These are phyloP conservation scores for Actinia equina DNA, from an alignment of 64 coral and sea anemone genomes.

Conservation along the genomic window DNA sequence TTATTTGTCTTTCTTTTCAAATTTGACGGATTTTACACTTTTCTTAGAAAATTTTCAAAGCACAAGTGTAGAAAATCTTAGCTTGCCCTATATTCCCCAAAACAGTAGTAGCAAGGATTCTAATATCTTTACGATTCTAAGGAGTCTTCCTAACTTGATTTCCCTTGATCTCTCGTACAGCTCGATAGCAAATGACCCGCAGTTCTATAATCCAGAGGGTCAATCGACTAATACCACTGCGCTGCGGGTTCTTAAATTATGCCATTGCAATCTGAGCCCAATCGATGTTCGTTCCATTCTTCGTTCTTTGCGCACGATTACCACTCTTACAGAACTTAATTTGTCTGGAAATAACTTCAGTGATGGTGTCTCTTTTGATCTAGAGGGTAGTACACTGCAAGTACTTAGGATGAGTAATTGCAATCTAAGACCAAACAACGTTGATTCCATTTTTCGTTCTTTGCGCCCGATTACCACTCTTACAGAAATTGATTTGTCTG, in stretches of 20 bases:
- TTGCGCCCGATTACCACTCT: neutral
- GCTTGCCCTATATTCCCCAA: neutral
- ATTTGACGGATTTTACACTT: neutral
- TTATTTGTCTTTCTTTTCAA: neutral
- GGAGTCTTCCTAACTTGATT: neutral
- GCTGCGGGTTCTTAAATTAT: neutral
- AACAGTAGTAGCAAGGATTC: no score
- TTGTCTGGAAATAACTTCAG: neutral
- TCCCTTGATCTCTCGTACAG: neutral
- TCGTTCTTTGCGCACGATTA: neutral
- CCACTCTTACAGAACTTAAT: neutral
- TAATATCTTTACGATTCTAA: no score
- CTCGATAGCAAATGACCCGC: neutral
- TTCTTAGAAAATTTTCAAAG: neutral
- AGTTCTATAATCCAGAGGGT: neutral
- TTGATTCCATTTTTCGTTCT: neutral
- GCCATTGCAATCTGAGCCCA: neutral
- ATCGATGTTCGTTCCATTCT: neutral
- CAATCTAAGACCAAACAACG: neutral
- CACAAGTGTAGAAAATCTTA: neutral
- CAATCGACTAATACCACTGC: neutral
- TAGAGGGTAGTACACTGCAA: neutral
- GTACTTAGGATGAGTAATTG: neutral
- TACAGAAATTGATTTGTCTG: neutral
- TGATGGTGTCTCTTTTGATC: neutral